These are phyloP conservation scores for Dipodomys spectabilis DNA, from an alignment of 2,113 vertebrate genomes.

Conservation along the genomic window DNA sequence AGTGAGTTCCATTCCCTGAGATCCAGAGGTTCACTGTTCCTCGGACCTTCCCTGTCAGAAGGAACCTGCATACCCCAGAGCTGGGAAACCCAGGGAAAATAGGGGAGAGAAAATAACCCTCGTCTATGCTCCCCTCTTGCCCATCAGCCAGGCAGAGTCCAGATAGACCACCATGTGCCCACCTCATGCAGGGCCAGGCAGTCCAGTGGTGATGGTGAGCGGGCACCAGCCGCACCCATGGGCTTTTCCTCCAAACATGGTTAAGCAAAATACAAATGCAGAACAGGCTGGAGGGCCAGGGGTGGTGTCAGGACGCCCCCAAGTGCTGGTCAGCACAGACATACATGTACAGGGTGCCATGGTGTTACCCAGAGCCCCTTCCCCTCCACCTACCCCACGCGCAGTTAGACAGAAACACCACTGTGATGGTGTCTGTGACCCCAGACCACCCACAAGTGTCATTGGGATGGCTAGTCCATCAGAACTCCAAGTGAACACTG, in stretches of 20 bases:
- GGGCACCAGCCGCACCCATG: not conserved
- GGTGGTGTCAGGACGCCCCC: not conserved
- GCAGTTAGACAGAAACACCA: constrained; percentile 63
- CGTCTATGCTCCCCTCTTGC: not conserved
- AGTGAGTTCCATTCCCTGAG: not conserved
- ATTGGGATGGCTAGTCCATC: not conserved
- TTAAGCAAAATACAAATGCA: not conserved
- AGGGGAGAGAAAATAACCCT: accelerated
- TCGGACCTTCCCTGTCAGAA: accelerated
- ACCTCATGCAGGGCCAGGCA: accelerated
- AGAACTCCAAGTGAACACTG: not conserved
- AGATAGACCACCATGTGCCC: not conserved
- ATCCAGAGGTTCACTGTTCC: too few relatives aligned
- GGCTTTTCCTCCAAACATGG: not conserved
- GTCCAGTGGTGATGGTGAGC: not conserved
- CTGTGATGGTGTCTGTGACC: not conserved
- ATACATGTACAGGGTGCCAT: not conserved
- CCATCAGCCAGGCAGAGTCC: not conserved
- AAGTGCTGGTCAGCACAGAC: not conserved
- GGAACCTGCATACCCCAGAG: not conserved
- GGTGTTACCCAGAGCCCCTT: not conserved
- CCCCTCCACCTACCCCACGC: not conserved
- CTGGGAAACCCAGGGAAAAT: accelerated
- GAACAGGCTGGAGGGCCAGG: not conserved
- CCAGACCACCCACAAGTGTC: not conserved